These are phyloP conservation scores for Sinocyclocheilus maitianheensis DNA, from an alignment of 2,113 vertebrate genomes.

Conservation along the genomic window DNA sequence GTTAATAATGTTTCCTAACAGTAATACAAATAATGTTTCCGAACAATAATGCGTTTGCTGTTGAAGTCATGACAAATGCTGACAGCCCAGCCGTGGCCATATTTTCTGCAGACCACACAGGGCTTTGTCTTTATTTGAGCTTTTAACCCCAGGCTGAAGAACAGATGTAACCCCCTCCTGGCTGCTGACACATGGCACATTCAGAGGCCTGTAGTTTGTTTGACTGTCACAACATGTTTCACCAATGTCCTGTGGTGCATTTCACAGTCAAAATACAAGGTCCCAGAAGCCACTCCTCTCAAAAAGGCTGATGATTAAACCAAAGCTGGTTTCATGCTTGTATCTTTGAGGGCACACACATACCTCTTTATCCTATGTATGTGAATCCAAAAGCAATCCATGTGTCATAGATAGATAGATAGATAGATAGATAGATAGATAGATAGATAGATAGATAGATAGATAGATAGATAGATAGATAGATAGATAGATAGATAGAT, in stretches of 20 bases:
- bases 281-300: background rate
- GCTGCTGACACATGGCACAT: slow-evolving; percentile 2
- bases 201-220: slow-evolving; percentile 45
- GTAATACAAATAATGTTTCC: no score
- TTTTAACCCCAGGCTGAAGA: slow-evolving; percentile 35
- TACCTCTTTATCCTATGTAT: background rate
- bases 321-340: background rate
- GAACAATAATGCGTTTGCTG: background rate
- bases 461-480: no score
- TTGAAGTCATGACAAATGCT: background rate
- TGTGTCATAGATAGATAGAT: no score
- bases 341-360: background rate
- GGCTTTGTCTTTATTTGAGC: slow-evolving; percentile 36
- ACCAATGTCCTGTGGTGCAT: slow-evolving; percentile 4
- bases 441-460: background rate
- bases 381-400: background rate
- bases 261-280: slow-evolving; percentile 13
- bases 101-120: background rate
- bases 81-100: background rate
- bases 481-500: no score
- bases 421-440: no score
- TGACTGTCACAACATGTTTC: slow-evolving; percentile 41
- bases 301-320: background rate
- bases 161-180: slow-evolving; percentile 35
- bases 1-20: no score